These are phyloP conservation scores for Acomys russatus DNA, from an alignment of 2,797 vertebrate genomes.

Conservation along the genomic window DNA sequence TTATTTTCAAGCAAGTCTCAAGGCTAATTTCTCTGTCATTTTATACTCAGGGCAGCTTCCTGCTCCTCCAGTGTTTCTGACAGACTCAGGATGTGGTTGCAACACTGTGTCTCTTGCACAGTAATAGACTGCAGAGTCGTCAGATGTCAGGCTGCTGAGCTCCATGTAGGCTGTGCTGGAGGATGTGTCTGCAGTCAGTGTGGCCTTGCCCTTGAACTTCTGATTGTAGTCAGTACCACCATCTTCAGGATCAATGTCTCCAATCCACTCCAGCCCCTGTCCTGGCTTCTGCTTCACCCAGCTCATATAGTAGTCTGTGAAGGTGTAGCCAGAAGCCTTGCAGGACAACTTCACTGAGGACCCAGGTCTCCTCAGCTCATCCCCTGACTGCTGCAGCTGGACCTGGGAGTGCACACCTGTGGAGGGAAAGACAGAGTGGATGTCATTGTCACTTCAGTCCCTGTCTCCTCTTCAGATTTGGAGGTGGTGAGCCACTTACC, in stretches of 20 bases:
- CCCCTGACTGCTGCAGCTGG: not conserved
- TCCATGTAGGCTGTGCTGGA: too few species aligned
- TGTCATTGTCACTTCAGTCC: not conserved
- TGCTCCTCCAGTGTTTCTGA: not conserved
- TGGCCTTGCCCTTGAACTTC: not conserved
- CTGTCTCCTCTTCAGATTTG: too few species aligned
- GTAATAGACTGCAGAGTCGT: too few species aligned
- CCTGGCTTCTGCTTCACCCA: not conserved
- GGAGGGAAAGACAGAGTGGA: not conserved
- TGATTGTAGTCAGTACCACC: accelerated
- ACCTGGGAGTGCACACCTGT: not conserved
- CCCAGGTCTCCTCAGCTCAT: not conserved
- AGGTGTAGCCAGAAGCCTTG: not conserved
- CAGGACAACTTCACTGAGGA: not conserved
- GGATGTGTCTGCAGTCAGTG: too few species aligned
- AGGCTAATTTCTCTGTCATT: not conserved
- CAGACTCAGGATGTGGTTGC: not conserved
- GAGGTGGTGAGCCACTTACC: too few species aligned
- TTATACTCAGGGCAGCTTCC: not conserved
- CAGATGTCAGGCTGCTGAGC: too few species aligned
- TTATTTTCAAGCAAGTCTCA: not conserved
- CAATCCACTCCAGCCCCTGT: not conserved
- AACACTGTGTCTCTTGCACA: too few species aligned
- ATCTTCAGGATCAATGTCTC: not conserved
- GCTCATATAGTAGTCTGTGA: accelerated